Evolutionary conservation across 2,113 vertebrate species (phyloP), one percentile per base, ranked within the genome.

Genomic region (Machaerirhynchus nigripectus): DNA sequence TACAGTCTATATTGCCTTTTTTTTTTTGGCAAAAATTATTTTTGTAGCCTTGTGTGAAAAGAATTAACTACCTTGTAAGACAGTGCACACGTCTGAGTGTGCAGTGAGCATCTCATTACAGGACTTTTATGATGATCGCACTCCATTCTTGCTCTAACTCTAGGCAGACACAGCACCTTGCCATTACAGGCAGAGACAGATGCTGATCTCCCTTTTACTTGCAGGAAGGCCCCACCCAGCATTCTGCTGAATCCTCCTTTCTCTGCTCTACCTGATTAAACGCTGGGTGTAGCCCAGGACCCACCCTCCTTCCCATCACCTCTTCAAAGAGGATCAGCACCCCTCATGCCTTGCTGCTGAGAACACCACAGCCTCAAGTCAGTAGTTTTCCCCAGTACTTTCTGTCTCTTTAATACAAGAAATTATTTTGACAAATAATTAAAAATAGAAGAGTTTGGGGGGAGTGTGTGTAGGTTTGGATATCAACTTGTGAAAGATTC

Each of bases 251-350:
- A 33, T 16, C 53, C 53, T 71, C 30, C 42, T 46, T 11, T 33
- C 44, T 64, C 52, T 61, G 59, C 63, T 56, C 53, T 15, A 26
- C 42, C 39, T 5, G 4, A 65, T 60, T 18, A 82, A 19, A 65
- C 2, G 2, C 42, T 13, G 30, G 5, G 12, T n/a, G 26, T 22
- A 73, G 28, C 33, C 30, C 60, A 67, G 31, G 17, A 56, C 17
- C 4, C 7, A 40, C 9, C 17, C 67, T 80, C 26, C 28, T 21
- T 27, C n/a, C 59, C 78, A 28, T 37, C 28, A 40, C 10, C 40
- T 85, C 70, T 20, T 3, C 2, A 0, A 63, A 52, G 12, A 35
- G 44, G 52, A 27, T 19, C n/a, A 53, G 56, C 6, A 4, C 8
- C 42, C 31, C n/a, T 68, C 37, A 44, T 1, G 13, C 23, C 35